Evolutionary conservation across 2,888 invertebrate species (phyloP).

Genomic region (Orthonevra nobilis): DNA sequence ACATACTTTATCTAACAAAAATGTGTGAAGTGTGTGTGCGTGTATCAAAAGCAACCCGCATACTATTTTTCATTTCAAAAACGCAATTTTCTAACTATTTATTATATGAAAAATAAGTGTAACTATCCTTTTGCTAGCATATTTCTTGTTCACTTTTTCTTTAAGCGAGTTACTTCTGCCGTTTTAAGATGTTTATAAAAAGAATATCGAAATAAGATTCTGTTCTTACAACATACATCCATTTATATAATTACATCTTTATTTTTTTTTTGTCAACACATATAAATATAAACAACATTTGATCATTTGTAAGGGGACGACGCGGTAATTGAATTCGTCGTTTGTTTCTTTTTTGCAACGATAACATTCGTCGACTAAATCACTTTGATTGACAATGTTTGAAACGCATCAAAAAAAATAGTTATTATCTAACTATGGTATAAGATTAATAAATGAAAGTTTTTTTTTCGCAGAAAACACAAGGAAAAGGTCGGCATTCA

Average conservation of each 20-base stretch:
- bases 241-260: conserved; percentile 36
- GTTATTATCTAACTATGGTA: too few relatives aligned
- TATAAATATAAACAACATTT: conserved; percentile 52
- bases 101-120: conserved; percentile 16
- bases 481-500: too few relatives aligned
- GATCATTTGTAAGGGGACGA: conserved; percentile 25
- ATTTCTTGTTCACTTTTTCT: too few relatives aligned
- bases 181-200: conserved; percentile 24
- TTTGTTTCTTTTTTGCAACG: neutral
- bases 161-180: conserved; percentile 47
- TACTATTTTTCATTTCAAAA: conserved; percentile 24
- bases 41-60: conserved; percentile 50
- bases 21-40: conserved; percentile 9
- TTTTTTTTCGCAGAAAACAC: too few relatives aligned
- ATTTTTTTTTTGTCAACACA: conserved; percentile 52
- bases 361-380: too few relatives aligned
- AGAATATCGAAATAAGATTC: conserved; percentile 51
- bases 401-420: too few relatives aligned
- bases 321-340: neutral
- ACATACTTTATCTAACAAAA: conserved; percentile 40
- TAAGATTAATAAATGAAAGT: too few relatives aligned
- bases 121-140: too few relatives aligned
- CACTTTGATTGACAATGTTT: too few relatives aligned
- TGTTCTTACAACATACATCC: conserved; percentile 54
- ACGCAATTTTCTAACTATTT: conserved; percentile 8